These are phyloP conservation scores for Spodoptera exigua DNA, from an alignment of 2,888 invertebrate genomes.

Conservation along the genomic window DNA sequence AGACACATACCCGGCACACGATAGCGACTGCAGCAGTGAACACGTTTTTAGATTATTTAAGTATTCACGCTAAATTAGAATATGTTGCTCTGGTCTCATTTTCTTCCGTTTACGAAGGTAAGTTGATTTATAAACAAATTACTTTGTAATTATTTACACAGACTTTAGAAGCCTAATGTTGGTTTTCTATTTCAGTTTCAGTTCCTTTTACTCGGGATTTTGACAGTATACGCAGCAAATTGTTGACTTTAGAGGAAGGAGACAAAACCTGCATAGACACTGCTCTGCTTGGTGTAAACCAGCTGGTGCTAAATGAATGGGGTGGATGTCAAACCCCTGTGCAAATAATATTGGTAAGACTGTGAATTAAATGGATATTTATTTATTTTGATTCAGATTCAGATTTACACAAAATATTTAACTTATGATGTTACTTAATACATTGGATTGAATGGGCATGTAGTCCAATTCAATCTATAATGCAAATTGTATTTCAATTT, in stretches of 20 bases:
- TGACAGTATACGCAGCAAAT: conserved; percentile 92
- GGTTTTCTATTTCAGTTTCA: conserved; percentile 83
- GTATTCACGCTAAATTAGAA: conserved; percentile 80
- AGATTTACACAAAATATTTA: no score
- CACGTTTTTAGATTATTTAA: conserved; percentile 82
- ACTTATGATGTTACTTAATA: no score
- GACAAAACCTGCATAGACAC: conserved; percentile 96
- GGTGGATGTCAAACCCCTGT: conserved; percentile 96
- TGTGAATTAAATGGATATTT: no score
- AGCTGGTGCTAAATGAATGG: conserved; percentile 96
- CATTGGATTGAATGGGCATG: no score
- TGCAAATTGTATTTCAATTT: neutral
- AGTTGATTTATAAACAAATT: conserved; percentile 8
- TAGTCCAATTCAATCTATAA: no score
- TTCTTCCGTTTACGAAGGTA: conserved; percentile 84
- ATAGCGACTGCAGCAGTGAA: conserved; percentile 81
- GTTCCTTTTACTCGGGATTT: conserved; percentile 97
- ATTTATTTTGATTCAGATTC: no score
- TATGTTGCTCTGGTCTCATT: conserved; percentile 83
- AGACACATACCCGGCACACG: conserved; percentile 78
- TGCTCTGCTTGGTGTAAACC: conserved; percentile 94
- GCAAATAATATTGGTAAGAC: conserved; percentile 89
- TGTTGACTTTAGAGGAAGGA: conserved; percentile 94
- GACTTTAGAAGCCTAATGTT: neutral
- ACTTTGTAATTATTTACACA: neutral